These are phyloP conservation scores for Plagiodera versicolora DNA, from an alignment of 2,888 invertebrate genomes.

Conservation along the genomic window DNA sequence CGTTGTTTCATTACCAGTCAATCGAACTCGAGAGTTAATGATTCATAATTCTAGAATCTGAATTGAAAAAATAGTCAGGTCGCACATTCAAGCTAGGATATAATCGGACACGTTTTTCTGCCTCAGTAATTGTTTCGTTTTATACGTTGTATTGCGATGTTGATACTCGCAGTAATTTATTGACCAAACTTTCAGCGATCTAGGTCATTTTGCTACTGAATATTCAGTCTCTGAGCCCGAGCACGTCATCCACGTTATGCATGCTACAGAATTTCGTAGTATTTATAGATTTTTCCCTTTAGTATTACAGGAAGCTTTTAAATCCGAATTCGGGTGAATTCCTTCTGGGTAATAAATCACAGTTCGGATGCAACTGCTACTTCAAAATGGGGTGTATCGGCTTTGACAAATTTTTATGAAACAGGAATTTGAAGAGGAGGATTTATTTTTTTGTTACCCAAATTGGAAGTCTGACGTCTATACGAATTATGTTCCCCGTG, in stretches of 20 bases:
- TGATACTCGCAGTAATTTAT: not conserved
- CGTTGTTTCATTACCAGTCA: too few relatives aligned
- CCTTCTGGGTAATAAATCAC: conserved; percentile 26
- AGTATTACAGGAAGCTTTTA: conserved; percentile 26
- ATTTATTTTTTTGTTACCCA: not conserved
- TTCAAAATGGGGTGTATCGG: conserved; percentile 10
- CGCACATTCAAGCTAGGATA: too few relatives aligned
- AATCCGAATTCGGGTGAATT: conserved; percentile 27
- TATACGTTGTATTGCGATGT: not conserved
- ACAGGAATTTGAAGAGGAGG: conserved; percentile 12
- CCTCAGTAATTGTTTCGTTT: too few relatives aligned
- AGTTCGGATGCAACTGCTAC: conserved; percentile 17
- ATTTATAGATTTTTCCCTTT: conserved; percentile 25
- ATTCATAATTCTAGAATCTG: too few relatives aligned
- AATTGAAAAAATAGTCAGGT: too few relatives aligned
- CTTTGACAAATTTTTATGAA: conserved; percentile 28
- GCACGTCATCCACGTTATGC: conserved; percentile 4
- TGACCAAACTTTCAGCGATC: conserved; percentile 8
- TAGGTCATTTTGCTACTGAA: conserved; percentile 9
- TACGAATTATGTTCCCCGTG: not conserved
- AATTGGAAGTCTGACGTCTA: not conserved
- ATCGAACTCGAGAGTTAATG: too few relatives aligned
- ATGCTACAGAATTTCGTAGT: conserved; percentile 8
- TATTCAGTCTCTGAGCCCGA: conserved; percentile 3
- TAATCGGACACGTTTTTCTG: too few relatives aligned